phyloP scores from a whole-genome alignment of 2,888 invertebrate genomes.

The Nephrotoma flavescens region DNA sequence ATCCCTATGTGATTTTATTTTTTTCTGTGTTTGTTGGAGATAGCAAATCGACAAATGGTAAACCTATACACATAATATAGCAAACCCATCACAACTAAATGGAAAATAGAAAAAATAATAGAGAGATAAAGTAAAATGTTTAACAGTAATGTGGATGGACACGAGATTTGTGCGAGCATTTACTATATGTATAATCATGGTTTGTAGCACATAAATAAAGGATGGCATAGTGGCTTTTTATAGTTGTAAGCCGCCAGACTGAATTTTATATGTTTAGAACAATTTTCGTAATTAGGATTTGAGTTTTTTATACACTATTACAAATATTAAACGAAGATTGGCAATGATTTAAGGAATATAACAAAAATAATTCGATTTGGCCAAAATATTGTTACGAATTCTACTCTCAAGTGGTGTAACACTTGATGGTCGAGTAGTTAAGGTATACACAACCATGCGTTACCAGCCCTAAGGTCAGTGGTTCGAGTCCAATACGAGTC shows the following conservation, averaged over 20 bases:
- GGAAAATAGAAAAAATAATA: neutral
- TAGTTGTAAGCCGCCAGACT: neutral
- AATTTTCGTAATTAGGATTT: neutral
- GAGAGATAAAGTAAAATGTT: neutral
- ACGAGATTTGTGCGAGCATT: neutral
- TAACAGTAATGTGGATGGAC: neutral
- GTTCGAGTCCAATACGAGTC: too few species aligned
- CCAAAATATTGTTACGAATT: too few species aligned
- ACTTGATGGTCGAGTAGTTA: too few species aligned
- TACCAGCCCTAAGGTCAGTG: too few species aligned
- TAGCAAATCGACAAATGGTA: neutral
- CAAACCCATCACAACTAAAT: neutral
- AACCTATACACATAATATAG: neutral
- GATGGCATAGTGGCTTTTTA: neutral
- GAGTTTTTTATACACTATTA: too few species aligned
- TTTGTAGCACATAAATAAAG: neutral
- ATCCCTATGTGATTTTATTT: neutral
- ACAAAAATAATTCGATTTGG: too few species aligned
- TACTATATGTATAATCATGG: neutral
- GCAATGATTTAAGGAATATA: too few species aligned
- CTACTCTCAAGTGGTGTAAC: too few species aligned
- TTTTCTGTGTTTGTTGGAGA: neutral
- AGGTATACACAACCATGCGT: too few species aligned
- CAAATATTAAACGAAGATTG: too few species aligned
- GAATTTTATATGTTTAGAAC: neutral